Evolutionary conservation across 1,140 invertebrate species (phyloP), one percentile per base, ranked within the genome.

Genomic region (Lasioglossum albipes): DNA sequence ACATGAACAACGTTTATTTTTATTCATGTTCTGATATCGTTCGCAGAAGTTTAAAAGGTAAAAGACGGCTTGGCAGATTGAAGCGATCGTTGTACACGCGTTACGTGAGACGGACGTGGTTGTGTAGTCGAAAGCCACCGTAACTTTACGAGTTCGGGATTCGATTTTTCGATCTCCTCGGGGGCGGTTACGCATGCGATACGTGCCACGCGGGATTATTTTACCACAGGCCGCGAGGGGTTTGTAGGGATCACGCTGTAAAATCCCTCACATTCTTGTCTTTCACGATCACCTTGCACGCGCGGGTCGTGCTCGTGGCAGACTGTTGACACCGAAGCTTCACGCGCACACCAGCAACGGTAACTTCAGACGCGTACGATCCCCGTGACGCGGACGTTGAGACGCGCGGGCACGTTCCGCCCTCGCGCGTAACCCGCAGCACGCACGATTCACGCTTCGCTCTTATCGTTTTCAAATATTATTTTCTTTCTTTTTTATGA

Each of bases 161-260:
- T 83, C 74, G 73, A 49, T 86, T 86, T 65, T 81, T 83, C 76
- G 71, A 83, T 86, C 74, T 84, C 45, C 84, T 79, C 18, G 31
- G 22, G 61, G 49, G 54, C 77, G 45, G 69, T 76, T 75, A 83
- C 64, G 74, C 81, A 42, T 57, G 42, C 18, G 69, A 79, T 79
- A 84, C 42, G 75, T 74, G 64, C 62, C 45, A 61, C 31, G 7
- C 42, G 78, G 75, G 71, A 84, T 86, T 85, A 86, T 85, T 87
- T 87, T 86, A 77, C 69, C 70, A 45, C 68, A 81, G 76, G 36
- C 61, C 45, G 20, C 67, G 62, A 22, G 54, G 69, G 79, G 52
- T 69, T 76, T 59, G 57, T 73, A 41, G 16, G 27, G 75, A 52
- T 42, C 64, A 54, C 22, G 72, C 16, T 80, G 41, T 52, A 75